Conservation (phyloP, 2,113 vertebrate species). For the Enhydra lutris region DNA sequence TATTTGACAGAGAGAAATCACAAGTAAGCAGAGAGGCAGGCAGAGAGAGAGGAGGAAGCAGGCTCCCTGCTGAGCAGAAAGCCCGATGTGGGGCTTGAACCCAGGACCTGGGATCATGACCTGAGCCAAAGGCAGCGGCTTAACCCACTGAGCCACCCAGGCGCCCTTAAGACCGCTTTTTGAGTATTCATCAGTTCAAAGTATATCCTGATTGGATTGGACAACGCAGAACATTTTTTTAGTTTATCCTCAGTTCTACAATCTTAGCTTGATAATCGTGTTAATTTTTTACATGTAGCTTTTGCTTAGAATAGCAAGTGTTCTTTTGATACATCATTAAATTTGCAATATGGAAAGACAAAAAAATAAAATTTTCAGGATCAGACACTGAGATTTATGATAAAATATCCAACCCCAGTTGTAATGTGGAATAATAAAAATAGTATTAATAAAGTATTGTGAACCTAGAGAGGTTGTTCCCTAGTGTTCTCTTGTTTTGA, state of each 20-base stretch:
- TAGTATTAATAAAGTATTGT: background rate
- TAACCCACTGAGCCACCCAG: too few relatives aligned
- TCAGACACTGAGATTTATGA: background rate
- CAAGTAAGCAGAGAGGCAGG: too few relatives aligned
- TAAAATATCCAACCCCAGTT: background rate
- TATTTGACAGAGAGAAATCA: too few relatives aligned
- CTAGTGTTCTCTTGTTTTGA: background rate
- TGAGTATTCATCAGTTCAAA: background rate
- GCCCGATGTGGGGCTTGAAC: too few relatives aligned
- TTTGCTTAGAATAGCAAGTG: background rate
- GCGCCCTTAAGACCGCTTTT: background rate
- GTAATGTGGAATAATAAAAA: background rate
- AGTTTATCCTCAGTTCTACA: background rate
- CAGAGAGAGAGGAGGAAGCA: too few relatives aligned
- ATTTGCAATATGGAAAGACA: background rate
- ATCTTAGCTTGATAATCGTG: background rate
- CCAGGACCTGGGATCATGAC: too few relatives aligned
- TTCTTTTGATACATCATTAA: background rate
- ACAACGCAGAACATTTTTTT: background rate
- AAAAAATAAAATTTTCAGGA: background rate
- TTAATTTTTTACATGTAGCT: background rate
- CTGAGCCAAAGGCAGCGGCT: too few relatives aligned
- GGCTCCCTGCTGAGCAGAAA: too few relatives aligned
- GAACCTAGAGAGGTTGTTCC: background rate
- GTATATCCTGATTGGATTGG: background rate